phyloP scores from a whole-genome alignment of 2,888 invertebrate species.

The Oscheius sp. region DNA sequence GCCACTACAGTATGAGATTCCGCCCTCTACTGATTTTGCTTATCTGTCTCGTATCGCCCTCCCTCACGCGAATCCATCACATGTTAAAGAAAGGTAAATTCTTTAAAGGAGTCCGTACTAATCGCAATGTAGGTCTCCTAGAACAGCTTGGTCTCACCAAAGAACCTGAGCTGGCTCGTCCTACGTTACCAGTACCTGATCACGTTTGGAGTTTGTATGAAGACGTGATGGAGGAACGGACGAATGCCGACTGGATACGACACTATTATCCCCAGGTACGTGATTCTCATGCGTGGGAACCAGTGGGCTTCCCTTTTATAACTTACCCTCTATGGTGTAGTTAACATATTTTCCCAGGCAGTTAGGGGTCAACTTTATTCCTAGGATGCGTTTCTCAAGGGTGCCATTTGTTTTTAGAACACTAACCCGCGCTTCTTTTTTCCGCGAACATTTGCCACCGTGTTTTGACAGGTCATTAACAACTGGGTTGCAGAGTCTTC shows the following conservation, averaged over 20 bases:
- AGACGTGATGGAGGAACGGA: slow-evolving; percentile 47
- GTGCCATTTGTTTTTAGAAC: slow-evolving; percentile 15
- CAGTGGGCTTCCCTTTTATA: too few relatives aligned
- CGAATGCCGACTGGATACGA: slow-evolving; percentile 58
- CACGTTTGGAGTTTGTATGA: slow-evolving; percentile 67
- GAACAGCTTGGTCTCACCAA: slow-evolving; percentile 48
- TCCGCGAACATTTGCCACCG: slow-evolving; percentile 10
- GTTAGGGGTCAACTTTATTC: slow-evolving; percentile 22
- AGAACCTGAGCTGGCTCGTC: slow-evolving; percentile 43
- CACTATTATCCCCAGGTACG: slow-evolving; percentile 59
- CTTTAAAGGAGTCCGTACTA: background rate
- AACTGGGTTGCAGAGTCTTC: slow-evolving; percentile 46
- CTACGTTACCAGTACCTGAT: slow-evolving; percentile 54
- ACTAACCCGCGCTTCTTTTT: slow-evolving; percentile 22
- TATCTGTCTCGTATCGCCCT: slow-evolving; percentile 32
- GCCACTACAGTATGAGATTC: slow-evolving; percentile 40
- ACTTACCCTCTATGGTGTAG: background rate
- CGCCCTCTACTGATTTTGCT: slow-evolving; percentile 38
- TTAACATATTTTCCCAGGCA: slow-evolving; percentile 14
- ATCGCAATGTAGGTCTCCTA: slow-evolving; percentile 37
- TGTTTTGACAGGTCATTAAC: slow-evolving; percentile 20
- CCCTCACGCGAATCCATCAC: slow-evolving; percentile 23
- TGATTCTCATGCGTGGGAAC: background rate
- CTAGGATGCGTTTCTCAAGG: background rate
- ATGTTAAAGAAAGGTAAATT: slow-evolving; percentile 36